A percentile compares a stretch with the other conserved stretches of the same genome.
Conservation (phyloP, 1,140 invertebrate species). For the Whitmania pigra region DNA sequence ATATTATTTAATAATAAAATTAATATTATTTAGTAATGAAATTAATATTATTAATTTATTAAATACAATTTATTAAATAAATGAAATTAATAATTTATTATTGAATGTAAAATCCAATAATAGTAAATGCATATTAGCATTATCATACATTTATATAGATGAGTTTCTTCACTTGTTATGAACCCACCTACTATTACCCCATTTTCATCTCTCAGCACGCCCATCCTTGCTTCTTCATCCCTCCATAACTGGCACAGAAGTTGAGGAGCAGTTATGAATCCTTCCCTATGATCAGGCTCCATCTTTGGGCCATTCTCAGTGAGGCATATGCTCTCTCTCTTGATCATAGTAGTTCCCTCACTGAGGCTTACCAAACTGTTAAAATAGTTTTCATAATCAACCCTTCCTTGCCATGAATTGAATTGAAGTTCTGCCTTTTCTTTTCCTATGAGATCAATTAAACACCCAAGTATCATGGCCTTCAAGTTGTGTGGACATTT, state of each 20-base stretch:
- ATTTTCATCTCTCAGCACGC: constrained; percentile 33
- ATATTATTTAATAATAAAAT: too few species aligned
- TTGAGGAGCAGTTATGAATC: constrained; percentile 35
- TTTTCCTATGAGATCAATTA: neutral
- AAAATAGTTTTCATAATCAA: neutral
- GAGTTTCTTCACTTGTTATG: neutral
- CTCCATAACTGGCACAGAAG: constrained; percentile 42
- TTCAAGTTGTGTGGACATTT: neutral
- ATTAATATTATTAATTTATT: too few species aligned
- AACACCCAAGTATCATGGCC: constrained; percentile 9
- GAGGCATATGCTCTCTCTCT: too few species aligned
- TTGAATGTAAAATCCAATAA: too few species aligned
- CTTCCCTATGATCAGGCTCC: too few species aligned
- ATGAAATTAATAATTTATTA: too few species aligned
- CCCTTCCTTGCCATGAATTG: neutral
- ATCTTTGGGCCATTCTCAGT: too few species aligned
- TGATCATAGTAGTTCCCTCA: constrained; percentile 22
- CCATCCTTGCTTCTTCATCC: constrained; percentile 39
- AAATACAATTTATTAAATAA: too few species aligned
- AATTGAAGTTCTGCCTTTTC: neutral
- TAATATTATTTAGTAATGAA: too few species aligned
- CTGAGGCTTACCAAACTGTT: neutral
- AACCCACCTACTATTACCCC: constrained; percentile 31
- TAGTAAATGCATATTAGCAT: too few species aligned
- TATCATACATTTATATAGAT: neutral